Conservation (phyloP, 2,113 vertebrate species). For the Phoxinus phoxinus region DNA sequence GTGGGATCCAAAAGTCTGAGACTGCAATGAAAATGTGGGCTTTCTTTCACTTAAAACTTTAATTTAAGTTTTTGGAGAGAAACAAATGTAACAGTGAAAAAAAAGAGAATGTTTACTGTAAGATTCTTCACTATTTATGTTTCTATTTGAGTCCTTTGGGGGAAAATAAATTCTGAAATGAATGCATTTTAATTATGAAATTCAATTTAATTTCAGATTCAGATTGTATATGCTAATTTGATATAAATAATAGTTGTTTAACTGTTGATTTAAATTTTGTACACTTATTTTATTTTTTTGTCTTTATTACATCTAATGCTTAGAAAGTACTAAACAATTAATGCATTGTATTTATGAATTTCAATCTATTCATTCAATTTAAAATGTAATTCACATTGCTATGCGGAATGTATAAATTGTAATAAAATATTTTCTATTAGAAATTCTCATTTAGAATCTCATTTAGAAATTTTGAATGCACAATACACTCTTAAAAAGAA, state of each 20-base stretch:
- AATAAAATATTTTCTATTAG: background rate
- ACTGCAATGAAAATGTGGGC: background rate
- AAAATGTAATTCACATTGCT: too few species aligned
- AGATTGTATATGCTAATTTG: background rate
- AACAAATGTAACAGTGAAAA: background rate
- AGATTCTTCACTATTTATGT: background rate
- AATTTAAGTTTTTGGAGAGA: background rate
- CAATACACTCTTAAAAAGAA: too few species aligned
- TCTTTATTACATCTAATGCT: background rate
- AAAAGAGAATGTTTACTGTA: background rate
- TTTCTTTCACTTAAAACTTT: background rate
- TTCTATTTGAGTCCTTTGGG: background rate
- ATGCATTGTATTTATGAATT: background rate
- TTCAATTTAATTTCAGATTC: background rate
- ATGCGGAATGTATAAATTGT: background rate
- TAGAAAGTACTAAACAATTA: background rate
- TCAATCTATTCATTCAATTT: background rate
- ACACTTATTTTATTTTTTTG: background rate
- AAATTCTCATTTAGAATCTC: background rate
- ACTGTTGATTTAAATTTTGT: background rate
- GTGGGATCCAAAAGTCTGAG: background rate
- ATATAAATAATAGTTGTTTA: background rate
- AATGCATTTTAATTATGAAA: background rate
- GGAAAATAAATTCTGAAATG: background rate
- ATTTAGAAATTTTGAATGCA: too few species aligned